These are phyloP conservation scores for Notamacropus eugenii DNA, from an alignment of 2,797 vertebrate species.

Conservation along the genomic window DNA sequence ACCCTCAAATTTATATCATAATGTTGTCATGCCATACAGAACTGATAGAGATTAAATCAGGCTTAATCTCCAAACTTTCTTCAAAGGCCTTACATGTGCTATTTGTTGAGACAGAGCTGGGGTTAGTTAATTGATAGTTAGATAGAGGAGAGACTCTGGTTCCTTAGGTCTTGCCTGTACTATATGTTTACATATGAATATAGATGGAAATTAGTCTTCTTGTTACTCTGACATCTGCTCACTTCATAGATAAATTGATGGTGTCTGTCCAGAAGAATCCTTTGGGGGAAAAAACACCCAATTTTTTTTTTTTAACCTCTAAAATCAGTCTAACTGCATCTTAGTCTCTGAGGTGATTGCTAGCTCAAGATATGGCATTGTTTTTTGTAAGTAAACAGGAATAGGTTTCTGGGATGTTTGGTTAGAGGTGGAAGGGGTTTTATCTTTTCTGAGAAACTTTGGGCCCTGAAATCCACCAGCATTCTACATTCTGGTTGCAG, in stretches of 20 bases:
- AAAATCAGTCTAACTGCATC: not conserved
- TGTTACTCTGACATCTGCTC: not conserved
- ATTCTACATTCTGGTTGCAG: not conserved
- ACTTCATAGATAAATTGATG: not conserved
- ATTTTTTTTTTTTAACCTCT: not conserved
- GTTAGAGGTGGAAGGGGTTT: not conserved
- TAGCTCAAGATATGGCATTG: not conserved
- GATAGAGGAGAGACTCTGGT: not conserved
- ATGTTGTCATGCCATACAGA: constrained; percentile 70
- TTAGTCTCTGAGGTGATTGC: not conserved
- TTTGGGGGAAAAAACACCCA: not conserved
- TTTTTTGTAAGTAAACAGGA: not conserved
- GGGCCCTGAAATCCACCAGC: not conserved
- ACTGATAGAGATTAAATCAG: constrained; percentile 74
- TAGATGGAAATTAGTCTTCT: not conserved
- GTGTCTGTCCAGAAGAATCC: not conserved
- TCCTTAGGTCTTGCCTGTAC: not conserved
- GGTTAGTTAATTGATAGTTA: not conserved
- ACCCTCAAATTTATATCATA: constrained; percentile 76
- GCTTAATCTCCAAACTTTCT: constrained; percentile 77
- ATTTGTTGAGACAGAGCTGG: constrained; percentile 18
- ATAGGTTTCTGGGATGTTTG: not conserved
- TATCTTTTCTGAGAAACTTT: not conserved
- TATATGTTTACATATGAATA: not conserved
- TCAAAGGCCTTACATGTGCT: constrained; percentile 50